phyloP scores from a whole-genome alignment of 2,113 vertebrate species.

The Sinocyclocheilus anophthalmus region DNA sequence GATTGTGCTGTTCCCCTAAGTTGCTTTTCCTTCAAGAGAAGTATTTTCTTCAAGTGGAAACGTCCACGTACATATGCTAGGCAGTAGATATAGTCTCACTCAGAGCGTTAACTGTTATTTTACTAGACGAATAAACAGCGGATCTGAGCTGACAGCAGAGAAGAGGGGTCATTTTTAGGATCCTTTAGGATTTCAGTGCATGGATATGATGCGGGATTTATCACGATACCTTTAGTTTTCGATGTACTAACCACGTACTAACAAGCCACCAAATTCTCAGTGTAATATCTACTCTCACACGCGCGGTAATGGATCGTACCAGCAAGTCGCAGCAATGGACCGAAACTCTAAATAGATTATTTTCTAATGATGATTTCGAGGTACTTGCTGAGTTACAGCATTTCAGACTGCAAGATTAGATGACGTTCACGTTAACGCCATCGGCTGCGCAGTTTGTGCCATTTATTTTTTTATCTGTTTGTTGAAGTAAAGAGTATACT shows the following conservation, averaged over 20 bases:
- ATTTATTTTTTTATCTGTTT: constrained; percentile 66
- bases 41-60: constrained; percentile 43
- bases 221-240: constrained; percentile 9
- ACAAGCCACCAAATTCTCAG: constrained; percentile 4
- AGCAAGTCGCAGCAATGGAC: constrained; percentile 55
- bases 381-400: constrained; percentile 56
- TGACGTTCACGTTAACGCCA: constrained; percentile 19
- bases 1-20: constrained; percentile 52
- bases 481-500: constrained; percentile 58
- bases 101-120: constrained; percentile 44
- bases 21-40: constrained; percentile 55
- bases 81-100: constrained; percentile 51
- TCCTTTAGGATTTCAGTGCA: constrained; percentile 56
- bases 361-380: constrained; percentile 55
- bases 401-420: constrained; percentile 52
- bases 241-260: constrained; percentile 39
- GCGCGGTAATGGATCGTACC: constrained; percentile 44
- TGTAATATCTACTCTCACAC: background rate
- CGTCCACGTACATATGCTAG: constrained; percentile 52
- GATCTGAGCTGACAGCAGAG: background rate
- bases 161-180: background rate
- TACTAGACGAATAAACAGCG: constrained; percentile 33
- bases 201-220: constrained; percentile 29
- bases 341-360: constrained; percentile 43
- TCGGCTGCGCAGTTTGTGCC: constrained; percentile 56